phyloP scores from a whole-genome alignment of 53 echinoderm and acorn worm species.

The Apostichopus leukothele region DNA sequence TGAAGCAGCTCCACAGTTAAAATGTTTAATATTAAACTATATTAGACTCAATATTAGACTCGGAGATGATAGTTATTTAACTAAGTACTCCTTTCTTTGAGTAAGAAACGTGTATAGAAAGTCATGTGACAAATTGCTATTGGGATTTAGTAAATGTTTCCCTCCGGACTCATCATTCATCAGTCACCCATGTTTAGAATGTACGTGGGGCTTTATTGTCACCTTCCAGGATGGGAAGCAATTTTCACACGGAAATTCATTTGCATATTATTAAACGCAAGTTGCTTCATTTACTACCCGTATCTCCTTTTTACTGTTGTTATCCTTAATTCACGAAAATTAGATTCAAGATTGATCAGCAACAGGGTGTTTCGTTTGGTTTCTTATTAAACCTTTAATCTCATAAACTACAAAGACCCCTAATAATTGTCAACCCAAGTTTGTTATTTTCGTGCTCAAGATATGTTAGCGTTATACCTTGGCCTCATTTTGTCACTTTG shows the following conservation, averaged over 20 bases:
- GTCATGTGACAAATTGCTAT: no score
- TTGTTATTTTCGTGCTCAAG: background rate
- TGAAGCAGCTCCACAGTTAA: no score
- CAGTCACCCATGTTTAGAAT: no score
- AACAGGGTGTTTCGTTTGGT: background rate
- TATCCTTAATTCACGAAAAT: background rate
- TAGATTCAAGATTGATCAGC: background rate
- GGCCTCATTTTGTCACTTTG: conserved; percentile 43
- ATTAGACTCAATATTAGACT: no score
- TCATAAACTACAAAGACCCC: background rate
- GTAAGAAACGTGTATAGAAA: no score
- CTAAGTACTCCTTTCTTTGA: no score
- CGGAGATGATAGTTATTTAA: no score
- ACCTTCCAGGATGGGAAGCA: background rate
- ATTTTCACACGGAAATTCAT: background rate
- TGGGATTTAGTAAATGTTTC: no score
- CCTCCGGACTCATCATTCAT: no score
- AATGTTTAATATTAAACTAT: no score
- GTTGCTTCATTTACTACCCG: background rate
- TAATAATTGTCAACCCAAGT: background rate
- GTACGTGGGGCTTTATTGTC: no score
- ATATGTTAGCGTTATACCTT: background rate
- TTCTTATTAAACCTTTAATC: background rate
- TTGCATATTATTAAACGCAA: background rate
- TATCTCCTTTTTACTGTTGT: background rate